Evolutionary conservation across 2,797 vertebrate genomes (phyloP), one percentile per base, ranked within the genome.

Genomic region (Phaenicophaeus curvirostris): DNA sequence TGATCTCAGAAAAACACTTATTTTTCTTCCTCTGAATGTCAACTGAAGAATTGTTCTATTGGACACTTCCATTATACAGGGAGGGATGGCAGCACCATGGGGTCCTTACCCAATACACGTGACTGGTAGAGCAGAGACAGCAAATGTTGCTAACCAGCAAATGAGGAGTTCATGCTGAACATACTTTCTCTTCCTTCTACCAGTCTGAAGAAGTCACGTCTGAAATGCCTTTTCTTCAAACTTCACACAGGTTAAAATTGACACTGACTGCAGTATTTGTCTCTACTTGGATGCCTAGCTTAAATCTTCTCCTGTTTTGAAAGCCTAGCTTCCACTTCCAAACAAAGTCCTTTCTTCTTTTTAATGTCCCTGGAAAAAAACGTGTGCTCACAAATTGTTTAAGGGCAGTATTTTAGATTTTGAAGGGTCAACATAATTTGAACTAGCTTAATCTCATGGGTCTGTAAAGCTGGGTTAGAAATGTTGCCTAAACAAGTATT

Each of bases 371-470:
- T 73, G 44, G 44, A 92, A 87, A 94, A 94, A 91, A 73, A 37
- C 48, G 33, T 1, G 0, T 30, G 44, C 41, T 90, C 57, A 65
- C 4, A 0, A 82, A 41, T 9, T 62, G 39, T 89, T 89, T 61
- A 80, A 81, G 25, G 31, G 27, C 42, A 65, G 15, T 71, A 48
- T 69, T 89, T 86, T 57, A 81, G 39, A 55, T 82, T 86, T 86
- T 90, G 74, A 92, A 86, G 67, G 53, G 77, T 90, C 91, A 90
- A 73, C 59, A 68, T 67, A 6, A 90, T 67, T 89, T 90, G 69
- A 95, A 95, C 74, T 75, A 93, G 18, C 80, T 89, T 90, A 68
- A 87, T 65, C 61, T 88, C 91, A 55, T 0, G 35, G 44, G 74
- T 54, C 54, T 2, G 3, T 68, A 58, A 90, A 94, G 61, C 33